Percentiles rank a stretch among this genome's conserved stretches.
Conservation (phyloP, 2,888 invertebrate genomes). For the Tipula confusa region DNA sequence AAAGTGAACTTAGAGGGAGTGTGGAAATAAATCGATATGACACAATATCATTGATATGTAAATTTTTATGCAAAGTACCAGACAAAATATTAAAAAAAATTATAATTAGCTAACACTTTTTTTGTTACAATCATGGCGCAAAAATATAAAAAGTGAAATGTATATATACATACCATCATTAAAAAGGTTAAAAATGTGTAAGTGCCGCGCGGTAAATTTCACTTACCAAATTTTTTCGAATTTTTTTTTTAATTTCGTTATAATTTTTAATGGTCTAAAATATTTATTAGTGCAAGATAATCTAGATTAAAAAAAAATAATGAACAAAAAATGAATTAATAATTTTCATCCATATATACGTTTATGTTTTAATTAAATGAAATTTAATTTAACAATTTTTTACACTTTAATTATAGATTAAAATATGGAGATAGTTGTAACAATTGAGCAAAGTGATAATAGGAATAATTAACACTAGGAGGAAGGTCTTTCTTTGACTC, state of each 20-base stretch:
- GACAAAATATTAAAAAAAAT: neutral
- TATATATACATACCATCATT: neutral
- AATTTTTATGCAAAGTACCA: neutral
- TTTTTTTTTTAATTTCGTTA: neutral
- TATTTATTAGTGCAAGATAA: constrained; percentile 3
- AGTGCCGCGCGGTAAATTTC: neutral
- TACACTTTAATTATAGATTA: too few relatives aligned
- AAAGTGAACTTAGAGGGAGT: neutral
- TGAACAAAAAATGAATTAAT: neutral
- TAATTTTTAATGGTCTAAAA: neutral
- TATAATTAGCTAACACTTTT: neutral
- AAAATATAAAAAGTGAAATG: neutral
- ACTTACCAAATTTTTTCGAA: neutral
- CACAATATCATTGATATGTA: neutral
- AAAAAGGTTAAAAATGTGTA: neutral
- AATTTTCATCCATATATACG: neutral
- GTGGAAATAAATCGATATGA: neutral
- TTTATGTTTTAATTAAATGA: neutral
- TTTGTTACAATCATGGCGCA: neutral
- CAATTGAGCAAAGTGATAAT: too few relatives aligned
- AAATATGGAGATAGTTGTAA: too few relatives aligned
- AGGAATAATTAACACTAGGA: too few relatives aligned
- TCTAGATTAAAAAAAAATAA: neutral
- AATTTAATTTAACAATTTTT: too few relatives aligned
- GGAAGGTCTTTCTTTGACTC: too few relatives aligned